Percentiles rank a stretch among this genome's conserved stretches.
phyloP scores from a whole-genome alignment of 2,797 vertebrate species.

The Poeciliopsis gracilis region DNA sequence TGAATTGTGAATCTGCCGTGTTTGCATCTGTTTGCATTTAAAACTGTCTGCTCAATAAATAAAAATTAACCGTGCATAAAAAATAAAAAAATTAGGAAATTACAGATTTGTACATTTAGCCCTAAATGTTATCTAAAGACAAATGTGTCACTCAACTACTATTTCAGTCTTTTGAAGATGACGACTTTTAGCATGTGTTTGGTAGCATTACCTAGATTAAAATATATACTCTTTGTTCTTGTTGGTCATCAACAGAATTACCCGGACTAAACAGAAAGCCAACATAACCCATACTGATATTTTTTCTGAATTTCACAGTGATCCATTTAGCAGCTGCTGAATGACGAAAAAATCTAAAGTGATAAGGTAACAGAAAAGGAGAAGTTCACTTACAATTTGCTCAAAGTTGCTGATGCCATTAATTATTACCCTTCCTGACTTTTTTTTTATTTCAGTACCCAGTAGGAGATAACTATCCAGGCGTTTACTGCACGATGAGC shows the following conservation, averaged over 20 bases:
- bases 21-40: neutral
- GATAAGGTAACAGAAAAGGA: neutral
- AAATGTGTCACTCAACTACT: neutral
- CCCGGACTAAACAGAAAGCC: neutral
- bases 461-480: conserved; percentile 13
- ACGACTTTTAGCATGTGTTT: neutral
- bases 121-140: neutral
- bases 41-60: neutral
- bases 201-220: neutral
- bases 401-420: conserved; percentile 25
- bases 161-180: neutral
- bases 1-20: neutral
- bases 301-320: neutral
- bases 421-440: conserved; percentile 26
- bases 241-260: neutral
- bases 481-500: conserved; percentile 10
- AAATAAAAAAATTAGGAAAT: neutral
- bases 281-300: neutral
- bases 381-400: conserved; percentile 2
- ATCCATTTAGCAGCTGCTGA: conserved; percentile 8
- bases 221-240: neutral
- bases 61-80: neutral
- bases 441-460: neutral
- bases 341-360: neutral
- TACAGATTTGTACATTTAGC: neutral